Conservation (phyloP, 1,140 invertebrate species). For the Eubasilissa regina region DNA sequence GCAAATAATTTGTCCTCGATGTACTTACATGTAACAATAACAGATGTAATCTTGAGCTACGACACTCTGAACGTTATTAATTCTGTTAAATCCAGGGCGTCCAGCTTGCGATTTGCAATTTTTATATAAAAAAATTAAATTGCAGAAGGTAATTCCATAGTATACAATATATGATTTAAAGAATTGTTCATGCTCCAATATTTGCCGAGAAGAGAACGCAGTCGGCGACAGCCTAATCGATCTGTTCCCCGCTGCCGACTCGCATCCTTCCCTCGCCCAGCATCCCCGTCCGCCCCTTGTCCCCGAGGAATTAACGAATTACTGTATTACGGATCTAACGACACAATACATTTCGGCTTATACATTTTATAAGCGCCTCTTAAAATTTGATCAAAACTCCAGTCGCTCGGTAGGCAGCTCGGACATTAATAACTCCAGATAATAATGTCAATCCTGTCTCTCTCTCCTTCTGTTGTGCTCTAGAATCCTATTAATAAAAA, state of each 20-base stretch:
- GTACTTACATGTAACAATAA: no score
- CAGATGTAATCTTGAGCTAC: no score
- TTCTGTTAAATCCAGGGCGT: no score
- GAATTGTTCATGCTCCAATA: conserved; percentile 19
- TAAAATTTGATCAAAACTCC: conserved; percentile 51
- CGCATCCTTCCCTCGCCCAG: conserved; percentile 4
- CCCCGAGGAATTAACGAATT: conserved; percentile 52
- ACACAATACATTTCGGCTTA: conserved; percentile 53
- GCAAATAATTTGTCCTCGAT: no score
- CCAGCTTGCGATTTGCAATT: no score
- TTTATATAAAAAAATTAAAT: no score
- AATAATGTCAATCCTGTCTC: conserved; percentile 34
- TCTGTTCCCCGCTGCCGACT: conserved; percentile 8
- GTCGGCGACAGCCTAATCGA: conserved; percentile 30
- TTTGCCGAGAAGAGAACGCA: background rate
- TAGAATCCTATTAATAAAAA: conserved; percentile 44
- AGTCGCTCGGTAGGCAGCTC: background rate
- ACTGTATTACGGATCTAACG: conserved; percentile 50
- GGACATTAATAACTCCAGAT: conserved; percentile 43
- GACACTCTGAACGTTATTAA: no score
- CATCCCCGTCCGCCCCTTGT: background rate
- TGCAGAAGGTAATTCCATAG: no score
- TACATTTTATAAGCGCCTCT: conserved; percentile 53
- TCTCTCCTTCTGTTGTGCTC: conserved; percentile 27
- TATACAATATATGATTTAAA: no score